Conservation (phyloP, 1,140 invertebrate species). For the Orchestia grillus region DNA sequence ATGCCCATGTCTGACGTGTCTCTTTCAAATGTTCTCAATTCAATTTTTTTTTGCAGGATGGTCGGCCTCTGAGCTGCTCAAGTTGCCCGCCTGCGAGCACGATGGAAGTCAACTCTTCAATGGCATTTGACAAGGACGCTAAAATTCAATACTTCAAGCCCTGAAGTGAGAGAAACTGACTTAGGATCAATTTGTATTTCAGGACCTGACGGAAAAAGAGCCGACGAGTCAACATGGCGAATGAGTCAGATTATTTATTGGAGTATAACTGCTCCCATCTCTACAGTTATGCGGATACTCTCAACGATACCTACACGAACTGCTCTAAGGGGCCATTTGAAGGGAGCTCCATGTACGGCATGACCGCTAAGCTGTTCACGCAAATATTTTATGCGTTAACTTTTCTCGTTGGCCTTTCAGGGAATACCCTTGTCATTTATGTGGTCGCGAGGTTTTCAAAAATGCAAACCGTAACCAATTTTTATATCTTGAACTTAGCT, state of each 20-base stretch:
- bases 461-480: constrained; percentile 97
- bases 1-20: neutral
- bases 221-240: neutral
- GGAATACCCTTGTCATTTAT: constrained; percentile 95
- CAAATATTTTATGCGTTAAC: constrained; percentile 75
- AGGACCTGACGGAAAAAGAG: neutral
- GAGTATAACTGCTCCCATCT: constrained; percentile 15
- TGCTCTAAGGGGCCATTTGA: constrained; percentile 36
- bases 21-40: neutral
- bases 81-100: neutral
- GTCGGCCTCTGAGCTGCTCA: neutral
- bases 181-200: neutral
- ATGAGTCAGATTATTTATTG: neutral
- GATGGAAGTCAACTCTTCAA: neutral
- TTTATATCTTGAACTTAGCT: constrained; percentile 95
- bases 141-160: neutral
- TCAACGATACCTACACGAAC: constrained; percentile 21
- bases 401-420: constrained; percentile 88
- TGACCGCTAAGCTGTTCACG: constrained; percentile 22
- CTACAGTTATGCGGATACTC: neutral
- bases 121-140: neutral
- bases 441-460: constrained; percentile 94
- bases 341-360: constrained; percentile 1
- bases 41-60: neutral
- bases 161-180: neutral